Evolutionary conservation across 2,888 invertebrate species (phyloP), one percentile per base, ranked within the genome.

Genomic region (Cremastinae sp.): DNA sequence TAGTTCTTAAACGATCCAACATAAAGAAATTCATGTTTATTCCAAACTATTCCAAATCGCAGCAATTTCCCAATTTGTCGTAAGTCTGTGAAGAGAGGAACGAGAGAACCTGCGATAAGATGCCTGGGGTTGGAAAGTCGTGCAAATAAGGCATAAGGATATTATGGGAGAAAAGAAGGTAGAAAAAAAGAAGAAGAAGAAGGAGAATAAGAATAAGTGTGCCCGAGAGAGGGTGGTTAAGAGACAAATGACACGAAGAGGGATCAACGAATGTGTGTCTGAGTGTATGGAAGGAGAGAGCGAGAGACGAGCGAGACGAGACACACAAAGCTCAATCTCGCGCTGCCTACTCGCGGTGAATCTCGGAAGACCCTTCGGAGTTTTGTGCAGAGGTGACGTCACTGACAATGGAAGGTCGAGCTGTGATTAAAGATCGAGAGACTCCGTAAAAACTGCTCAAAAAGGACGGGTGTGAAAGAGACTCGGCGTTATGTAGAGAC

Each of bases 341-440:
- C 28, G 53, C 41, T 55, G 28, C 28, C 53, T 49, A 22, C 41
- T 28, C 41, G 39, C 28, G n/a, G 41, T 35, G 12, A 28, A 9
- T 55, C 37, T 61, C 45, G 39, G 61, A 47, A 74, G 69, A 84
- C 86, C 86, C 86, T 86, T 82, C 82, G 80, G 79, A 84, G 82
- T 86, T 68, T 56, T 55, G 71, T 53, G 58, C 85, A 81, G 85
- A 88, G 88, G 88, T 88, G 88, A 88, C 87, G 88, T 88, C 87
- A 87, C 83, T 83, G 88, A 88, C 88, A 88, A 88, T 88, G 85
- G 86, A 86, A 88, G 88, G 88, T 88, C 88, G 88, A 88, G 88
- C 85, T 84, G 88, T 88, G 88, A 88, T 88, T 88, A 88, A 88
- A 88, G 88, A 88, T 88, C 88, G 87, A 86, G 87, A 85, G 87